Evolutionary conservation across 2,888 invertebrate species (phyloP).

Genomic region (Drosophila longiperda): DNA sequence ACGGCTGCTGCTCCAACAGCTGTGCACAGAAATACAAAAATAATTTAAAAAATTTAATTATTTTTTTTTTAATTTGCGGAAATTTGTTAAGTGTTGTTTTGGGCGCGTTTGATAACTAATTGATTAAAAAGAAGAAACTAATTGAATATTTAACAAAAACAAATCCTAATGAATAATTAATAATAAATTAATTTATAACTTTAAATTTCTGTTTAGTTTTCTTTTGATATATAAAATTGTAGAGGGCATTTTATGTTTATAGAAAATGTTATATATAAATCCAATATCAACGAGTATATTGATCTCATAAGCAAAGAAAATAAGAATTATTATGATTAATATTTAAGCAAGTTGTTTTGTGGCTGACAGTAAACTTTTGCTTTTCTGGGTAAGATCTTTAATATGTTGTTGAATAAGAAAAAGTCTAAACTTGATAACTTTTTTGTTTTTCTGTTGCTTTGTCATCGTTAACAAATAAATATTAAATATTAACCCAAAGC

Average conservation of each 20-base stretch:
- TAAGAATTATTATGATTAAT: not conserved
- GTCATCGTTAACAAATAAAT: not conserved
- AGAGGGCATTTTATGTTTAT: not conserved
- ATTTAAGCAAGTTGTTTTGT: not conserved
- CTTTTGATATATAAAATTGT: not conserved
- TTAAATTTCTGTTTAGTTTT: not conserved
- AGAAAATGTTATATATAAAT: not conserved
- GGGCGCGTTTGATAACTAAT: not conserved
- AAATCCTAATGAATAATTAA: not conserved
- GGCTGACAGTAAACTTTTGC: not conserved
- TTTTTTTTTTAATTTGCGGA: not conserved
- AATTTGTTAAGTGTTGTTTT: not conserved
- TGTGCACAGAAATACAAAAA: constrained; percentile 82
- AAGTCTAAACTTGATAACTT: not conserved
- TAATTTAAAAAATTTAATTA: not conserved
- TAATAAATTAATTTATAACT: not conserved
- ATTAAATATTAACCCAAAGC: not conserved
- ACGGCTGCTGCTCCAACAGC: constrained; percentile 88
- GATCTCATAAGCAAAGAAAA: not conserved
- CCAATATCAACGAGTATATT: not conserved
- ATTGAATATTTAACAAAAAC: not conserved
- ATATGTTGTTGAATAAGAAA: not conserved
- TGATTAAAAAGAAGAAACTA: too few species aligned
- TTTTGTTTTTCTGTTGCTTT: not conserved
- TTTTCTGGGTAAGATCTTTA: not conserved